Evolutionary conservation across 2,888 invertebrate species (phyloP).

Genomic region (Griposia aprilina): DNA sequence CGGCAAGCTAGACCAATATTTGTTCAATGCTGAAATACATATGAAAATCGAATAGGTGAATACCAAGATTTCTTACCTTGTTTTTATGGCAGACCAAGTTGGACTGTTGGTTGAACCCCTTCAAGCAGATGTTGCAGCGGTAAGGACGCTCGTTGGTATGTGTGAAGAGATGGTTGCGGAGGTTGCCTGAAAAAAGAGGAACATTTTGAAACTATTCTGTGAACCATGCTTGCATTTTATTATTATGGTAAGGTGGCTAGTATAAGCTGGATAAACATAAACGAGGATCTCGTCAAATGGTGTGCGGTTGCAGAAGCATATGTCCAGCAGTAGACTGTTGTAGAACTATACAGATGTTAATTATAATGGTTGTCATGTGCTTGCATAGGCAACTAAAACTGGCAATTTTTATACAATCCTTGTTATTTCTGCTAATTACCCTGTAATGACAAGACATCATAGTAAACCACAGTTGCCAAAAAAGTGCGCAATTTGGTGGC

Average conservation of each 20-base stretch:
- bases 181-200: conserved; percentile 90
- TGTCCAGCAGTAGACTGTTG: not conserved
- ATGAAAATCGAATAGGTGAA: not conserved
- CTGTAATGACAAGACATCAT: not conserved
- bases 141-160: conserved; percentile 95
- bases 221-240: not conserved
- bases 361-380: not conserved
- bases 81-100: conserved; percentile 95
- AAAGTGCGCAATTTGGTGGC: not conserved
- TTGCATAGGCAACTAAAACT: not conserved
- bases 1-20: too few species aligned
- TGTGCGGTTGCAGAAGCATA: not conserved
- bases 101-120: conserved; percentile 95
- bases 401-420: not conserved
- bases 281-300: not conserved
- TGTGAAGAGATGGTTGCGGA: conserved; percentile 94
- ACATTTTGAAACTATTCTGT: not conserved
- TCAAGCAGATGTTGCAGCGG: conserved; percentile 93
- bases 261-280: not conserved
- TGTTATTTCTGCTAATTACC: not conserved
- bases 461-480: not conserved
- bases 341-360: not conserved
- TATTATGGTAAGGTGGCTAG: not conserved
- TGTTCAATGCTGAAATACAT: not conserved
- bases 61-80: conserved; percentile 84